Conservation (phyloP, 2,888 invertebrate genomes). For the Willowsia nigromaculata region DNA sequence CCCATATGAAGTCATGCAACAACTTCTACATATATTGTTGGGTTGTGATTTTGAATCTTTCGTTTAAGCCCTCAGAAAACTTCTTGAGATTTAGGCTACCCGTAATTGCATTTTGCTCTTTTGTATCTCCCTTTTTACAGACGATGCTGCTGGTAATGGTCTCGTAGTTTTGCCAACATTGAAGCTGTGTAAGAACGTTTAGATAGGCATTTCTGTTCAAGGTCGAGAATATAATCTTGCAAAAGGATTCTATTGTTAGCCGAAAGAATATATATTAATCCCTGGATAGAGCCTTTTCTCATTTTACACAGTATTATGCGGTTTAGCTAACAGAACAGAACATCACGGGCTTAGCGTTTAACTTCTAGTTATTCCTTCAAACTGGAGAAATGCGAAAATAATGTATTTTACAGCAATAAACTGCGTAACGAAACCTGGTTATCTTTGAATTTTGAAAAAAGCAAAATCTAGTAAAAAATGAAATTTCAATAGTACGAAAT, state of each 20-base stretch:
- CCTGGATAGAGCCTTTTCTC: neutral
- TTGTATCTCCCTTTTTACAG: neutral
- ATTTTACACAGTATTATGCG: neutral
- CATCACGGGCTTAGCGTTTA: too few relatives aligned
- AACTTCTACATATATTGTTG: too few relatives aligned
- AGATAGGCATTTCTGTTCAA: neutral
- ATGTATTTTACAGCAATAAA: too few relatives aligned
- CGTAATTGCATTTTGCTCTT: slow-evolving; percentile 27
- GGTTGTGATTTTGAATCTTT: neutral
- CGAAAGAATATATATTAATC: neutral
- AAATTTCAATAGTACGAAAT: too few relatives aligned
- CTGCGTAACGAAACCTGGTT: too few relatives aligned
- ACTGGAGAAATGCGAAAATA: too few relatives aligned
- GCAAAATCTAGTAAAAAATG: too few relatives aligned
- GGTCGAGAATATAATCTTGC: neutral
- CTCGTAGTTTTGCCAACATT: neutral
- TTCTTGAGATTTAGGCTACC: neutral
- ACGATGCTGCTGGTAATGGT: neutral
- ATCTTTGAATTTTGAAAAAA: too few relatives aligned
- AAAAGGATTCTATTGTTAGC: neutral
- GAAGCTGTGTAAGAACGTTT: neutral
- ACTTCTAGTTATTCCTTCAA: too few relatives aligned
- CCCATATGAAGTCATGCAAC: too few relatives aligned
- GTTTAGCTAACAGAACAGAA: too few relatives aligned
- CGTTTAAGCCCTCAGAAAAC: neutral